These are phyloP conservation scores for Typhlichthys subterraneus DNA, from an alignment of 2,797 vertebrate species.

Conservation along the genomic window DNA sequence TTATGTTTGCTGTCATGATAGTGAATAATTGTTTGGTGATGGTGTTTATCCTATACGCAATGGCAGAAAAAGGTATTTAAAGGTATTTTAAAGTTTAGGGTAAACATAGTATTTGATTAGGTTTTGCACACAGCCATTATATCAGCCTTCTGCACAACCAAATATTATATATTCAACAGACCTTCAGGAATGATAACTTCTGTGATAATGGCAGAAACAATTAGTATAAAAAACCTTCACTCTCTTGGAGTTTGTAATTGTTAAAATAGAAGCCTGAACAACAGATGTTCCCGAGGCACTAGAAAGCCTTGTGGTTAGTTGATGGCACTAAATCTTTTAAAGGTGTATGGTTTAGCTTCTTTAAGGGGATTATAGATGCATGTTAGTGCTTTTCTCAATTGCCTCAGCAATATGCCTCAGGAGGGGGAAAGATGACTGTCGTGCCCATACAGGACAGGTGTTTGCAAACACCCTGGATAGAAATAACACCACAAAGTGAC, in stretches of 20 bases:
- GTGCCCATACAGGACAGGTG: slow-evolving; percentile 33
- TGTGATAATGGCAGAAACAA: slow-evolving; percentile 55
- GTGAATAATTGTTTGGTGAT: too few relatives aligned
- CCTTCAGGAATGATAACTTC: slow-evolving; percentile 50
- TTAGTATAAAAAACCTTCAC: slow-evolving; percentile 59
- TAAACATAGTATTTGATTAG: too few relatives aligned
- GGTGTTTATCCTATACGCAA: too few relatives aligned
- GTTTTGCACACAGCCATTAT: slow-evolving; percentile 34
- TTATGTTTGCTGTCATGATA: too few relatives aligned
- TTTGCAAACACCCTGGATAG: slow-evolving; percentile 24
- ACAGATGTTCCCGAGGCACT: slow-evolving; percentile 63
- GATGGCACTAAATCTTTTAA: slow-evolving; percentile 57
- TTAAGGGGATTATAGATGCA: slow-evolving; percentile 19
- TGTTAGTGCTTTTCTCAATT: slow-evolving; percentile 33
- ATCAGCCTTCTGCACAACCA: slow-evolving; percentile 33
- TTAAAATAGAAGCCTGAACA: slow-evolving; percentile 61
- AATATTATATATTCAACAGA: slow-evolving; percentile 41
- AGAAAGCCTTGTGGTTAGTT: slow-evolving; percentile 53
- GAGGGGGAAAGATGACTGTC: background rate
- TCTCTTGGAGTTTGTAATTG: slow-evolving; percentile 59
- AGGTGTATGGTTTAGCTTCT: slow-evolving; percentile 18
- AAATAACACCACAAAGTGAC: slow-evolving; percentile 8
- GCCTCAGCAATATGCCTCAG: slow-evolving; percentile 11
- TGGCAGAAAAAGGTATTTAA: too few relatives aligned
- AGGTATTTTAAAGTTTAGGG: too few relatives aligned